Evolutionary conservation across 2,797 vertebrate species (phyloP), one percentile per base, ranked within the genome.

Genomic region (Bryconaethiops microstoma): DNA sequence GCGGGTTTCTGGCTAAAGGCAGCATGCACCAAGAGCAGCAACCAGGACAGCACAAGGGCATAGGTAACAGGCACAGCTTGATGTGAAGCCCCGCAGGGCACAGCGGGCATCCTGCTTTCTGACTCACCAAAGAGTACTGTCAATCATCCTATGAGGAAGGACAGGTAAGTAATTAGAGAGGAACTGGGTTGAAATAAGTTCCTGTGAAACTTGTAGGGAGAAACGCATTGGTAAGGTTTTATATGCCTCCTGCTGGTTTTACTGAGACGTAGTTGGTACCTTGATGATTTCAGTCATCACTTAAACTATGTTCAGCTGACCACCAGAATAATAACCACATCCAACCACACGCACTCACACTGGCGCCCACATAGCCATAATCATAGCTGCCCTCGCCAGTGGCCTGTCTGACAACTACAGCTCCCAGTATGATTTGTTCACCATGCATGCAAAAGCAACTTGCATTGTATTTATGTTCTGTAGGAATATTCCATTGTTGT

Each of bases 1-100:
- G 92, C 93, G 4, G 94, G 94, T 89, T 97, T 96, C 84, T 94
- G 86, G 79, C 90, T 85, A 2, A 91, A 89, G n/a, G 87, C 76
- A 4, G 88, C 80, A 74, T 93, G 90, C 57, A 93, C 82, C 57
- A 94, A 86, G 65, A 94, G 82, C 77, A 88, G 59, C 55, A 94
- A 86, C 92, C 90, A 93, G 68, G 86, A 91, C 81, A 90, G 92
- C 84, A 89, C 89, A 82, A 93, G 84, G 23, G 85, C 87, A 76
- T 80, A 84, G 77, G 76, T 42, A 40, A 93, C 74, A 16, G 89
- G 91, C 75, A 92, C 84, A 2, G 86, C 70, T 19, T 91, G 88
- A 90, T 91, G 88, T 85, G 86, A 89, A 78, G 88, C 76, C 88
- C 92, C 88, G 17, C 88, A 89, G 76, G 88, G 89, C 88, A 91